A percentile compares a stretch with the other conserved stretches of the same genome.
Evolutionary conservation across 2,888 invertebrate species (phyloP).

Genomic region (Lordiphosa andalusiaca): DNA sequence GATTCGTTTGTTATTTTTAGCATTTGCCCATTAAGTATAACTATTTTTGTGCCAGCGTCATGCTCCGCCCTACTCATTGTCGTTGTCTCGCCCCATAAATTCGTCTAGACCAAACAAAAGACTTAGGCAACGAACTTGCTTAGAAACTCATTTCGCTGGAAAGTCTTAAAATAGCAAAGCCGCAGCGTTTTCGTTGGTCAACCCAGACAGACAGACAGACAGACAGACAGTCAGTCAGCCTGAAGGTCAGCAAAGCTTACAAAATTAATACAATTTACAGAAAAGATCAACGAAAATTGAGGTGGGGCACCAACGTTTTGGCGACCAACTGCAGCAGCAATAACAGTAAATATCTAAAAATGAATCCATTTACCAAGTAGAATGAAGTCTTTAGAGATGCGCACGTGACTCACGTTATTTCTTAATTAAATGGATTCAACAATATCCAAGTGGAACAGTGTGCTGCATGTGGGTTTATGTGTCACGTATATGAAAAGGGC

Average conservation of each 20-base stretch:
- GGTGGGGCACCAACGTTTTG: constrained; percentile 8
- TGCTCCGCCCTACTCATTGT: constrained; percentile 25
- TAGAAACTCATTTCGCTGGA: constrained; percentile 32
- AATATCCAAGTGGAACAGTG: too few species aligned
- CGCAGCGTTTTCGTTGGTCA: background rate
- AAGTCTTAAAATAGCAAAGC: constrained; percentile 17
- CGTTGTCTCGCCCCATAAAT: constrained; percentile 38
- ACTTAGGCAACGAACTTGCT: constrained; percentile 67
- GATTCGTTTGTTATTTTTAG: constrained; percentile 44
- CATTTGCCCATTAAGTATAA: constrained; percentile 54
- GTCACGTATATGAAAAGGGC: too few species aligned
- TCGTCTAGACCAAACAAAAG: constrained; percentile 60
- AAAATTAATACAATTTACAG: constrained; percentile 5
- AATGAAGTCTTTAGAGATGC: constrained; percentile 1
- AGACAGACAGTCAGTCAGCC: background rate
- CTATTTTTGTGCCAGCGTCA: constrained; percentile 46
- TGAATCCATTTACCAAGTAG: constrained; percentile 1
- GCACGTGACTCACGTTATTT: too few species aligned
- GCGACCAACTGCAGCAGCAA: constrained; percentile 26
- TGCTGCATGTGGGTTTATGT: too few species aligned
- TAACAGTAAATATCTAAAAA: constrained; percentile 12
- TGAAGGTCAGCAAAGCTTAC: constrained; percentile 7
- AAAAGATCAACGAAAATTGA: background rate
- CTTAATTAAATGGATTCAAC: too few species aligned
- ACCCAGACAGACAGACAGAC: background rate